Conservation (phyloP, 1,140 invertebrate genomes). For the Varroa destructor region DNA sequence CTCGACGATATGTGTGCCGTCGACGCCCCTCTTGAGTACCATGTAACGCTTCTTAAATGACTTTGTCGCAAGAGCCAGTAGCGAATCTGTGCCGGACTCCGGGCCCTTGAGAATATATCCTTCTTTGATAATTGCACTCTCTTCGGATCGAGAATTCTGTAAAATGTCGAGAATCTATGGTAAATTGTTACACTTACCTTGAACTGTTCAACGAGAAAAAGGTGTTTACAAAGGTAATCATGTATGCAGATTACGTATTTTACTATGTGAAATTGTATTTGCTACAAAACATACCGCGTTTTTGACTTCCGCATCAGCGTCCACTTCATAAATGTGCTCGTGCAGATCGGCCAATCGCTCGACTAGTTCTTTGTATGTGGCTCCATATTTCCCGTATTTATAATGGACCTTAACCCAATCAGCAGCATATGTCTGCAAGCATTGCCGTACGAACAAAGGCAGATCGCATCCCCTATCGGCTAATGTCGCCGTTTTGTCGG, state of each 20-base stretch:
- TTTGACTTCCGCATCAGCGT: slow-evolving; percentile 65
- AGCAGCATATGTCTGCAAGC: slow-evolving; percentile 66
- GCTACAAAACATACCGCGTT: slow-evolving; percentile 53
- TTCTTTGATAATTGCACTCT: slow-evolving; percentile 64
- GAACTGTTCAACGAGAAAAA: too few relatives aligned
- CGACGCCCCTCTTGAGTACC: slow-evolving; percentile 69
- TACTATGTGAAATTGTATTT: too few relatives aligned
- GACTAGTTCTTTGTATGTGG: slow-evolving; percentile 66
- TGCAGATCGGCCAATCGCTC: slow-evolving; percentile 57
- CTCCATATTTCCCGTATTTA: slow-evolving; percentile 70
- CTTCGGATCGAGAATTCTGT: slow-evolving; percentile 40
- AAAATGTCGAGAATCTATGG: slow-evolving; percentile 32
- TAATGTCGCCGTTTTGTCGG: neutral
- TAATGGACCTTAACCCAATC: slow-evolving; percentile 75
- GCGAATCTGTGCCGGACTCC: slow-evolving; percentile 48
- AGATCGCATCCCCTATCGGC: slow-evolving; percentile 41
- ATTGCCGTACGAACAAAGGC: slow-evolving; percentile 64
- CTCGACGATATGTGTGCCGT: slow-evolving; percentile 76
- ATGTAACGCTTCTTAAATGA: slow-evolving; percentile 81
- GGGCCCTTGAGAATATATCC: slow-evolving; percentile 79
- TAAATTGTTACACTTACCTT: neutral
- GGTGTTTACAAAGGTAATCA: too few relatives aligned
- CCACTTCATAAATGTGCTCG: slow-evolving; percentile 59
- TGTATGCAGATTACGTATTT: too few relatives aligned
- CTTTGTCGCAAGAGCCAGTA: slow-evolving; percentile 39